phyloP scores from a whole-genome alignment of 2,113 vertebrate species.

The Cyprinodon brontotheroides region DNA sequence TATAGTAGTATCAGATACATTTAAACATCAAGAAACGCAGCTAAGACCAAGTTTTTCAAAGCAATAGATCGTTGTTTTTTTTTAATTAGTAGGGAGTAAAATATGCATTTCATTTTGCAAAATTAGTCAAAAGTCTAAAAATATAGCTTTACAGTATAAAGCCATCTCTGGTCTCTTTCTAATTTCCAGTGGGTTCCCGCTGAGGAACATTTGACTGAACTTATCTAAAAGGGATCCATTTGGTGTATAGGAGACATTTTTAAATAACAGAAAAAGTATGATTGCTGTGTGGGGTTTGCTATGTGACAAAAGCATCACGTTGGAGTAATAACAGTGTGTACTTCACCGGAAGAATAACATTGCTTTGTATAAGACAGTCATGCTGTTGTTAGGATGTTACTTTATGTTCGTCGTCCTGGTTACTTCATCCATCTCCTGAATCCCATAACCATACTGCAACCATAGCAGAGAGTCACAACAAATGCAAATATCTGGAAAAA shows the following conservation, averaged over 20 bases:
- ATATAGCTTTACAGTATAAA: not conserved
- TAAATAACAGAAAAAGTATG: not conserved
- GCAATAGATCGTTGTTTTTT: slow-evolving; percentile 1
- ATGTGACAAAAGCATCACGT: slow-evolving; percentile 1
- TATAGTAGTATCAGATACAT: slow-evolving; percentile 24
- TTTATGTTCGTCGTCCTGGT: slow-evolving; percentile 10
- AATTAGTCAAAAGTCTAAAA: slow-evolving; percentile 3
- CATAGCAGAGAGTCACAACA: slow-evolving; percentile 79
- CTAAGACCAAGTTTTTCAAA: not conserved
- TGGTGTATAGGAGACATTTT: too few species aligned
- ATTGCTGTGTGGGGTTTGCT: not conserved
- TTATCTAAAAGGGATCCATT: too few species aligned
- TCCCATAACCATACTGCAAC: slow-evolving; percentile 81
- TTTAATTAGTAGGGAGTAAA: not conserved
- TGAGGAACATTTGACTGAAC: not conserved
- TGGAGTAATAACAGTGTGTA: not conserved
- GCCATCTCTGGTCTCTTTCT: not conserved
- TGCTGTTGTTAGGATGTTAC: not conserved
- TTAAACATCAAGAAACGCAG: slow-evolving; percentile 25
- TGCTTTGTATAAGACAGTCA: slow-evolving; percentile 12
- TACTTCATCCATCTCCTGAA: slow-evolving; percentile 79
- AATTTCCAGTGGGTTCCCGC: not conserved
- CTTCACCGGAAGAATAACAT: not conserved
- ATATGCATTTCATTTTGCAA: not conserved
- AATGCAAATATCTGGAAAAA: slow-evolving; percentile 77